Conservation (phyloP, 2,888 invertebrate species). For the Agrotis exclamationis region DNA sequence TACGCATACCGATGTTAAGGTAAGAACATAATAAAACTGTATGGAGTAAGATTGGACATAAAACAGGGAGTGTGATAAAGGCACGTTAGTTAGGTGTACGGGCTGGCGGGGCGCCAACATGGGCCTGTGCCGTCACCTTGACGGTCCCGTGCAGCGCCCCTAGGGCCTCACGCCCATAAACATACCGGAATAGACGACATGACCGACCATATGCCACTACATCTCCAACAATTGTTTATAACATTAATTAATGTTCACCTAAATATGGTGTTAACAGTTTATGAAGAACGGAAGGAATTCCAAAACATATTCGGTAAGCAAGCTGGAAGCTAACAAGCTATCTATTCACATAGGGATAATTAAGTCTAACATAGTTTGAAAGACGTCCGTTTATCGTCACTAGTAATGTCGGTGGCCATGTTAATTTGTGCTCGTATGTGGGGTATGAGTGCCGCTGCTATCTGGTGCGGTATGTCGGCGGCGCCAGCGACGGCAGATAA, state of each 20-base stretch:
- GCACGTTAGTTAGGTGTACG: slow-evolving; percentile 32
- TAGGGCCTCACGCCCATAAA: slow-evolving; percentile 55
- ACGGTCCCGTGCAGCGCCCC: slow-evolving; percentile 49
- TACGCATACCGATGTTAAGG: slow-evolving; percentile 48
- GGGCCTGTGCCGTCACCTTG: slow-evolving; percentile 55
- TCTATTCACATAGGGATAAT: slow-evolving; percentile 34
- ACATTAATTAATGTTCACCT: slow-evolving; percentile 30
- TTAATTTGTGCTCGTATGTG: slow-evolving; percentile 59
- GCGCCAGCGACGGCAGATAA: slow-evolving; percentile 61
- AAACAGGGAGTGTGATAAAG: slow-evolving; percentile 45
- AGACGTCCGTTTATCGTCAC: slow-evolving; percentile 35
- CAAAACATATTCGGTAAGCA: slow-evolving; percentile 22
- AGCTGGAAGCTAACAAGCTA: background rate
- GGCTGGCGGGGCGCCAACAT: slow-evolving; percentile 58
- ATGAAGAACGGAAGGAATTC: slow-evolving; percentile 16
- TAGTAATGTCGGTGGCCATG: slow-evolving; percentile 36
- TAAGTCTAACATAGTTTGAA: slow-evolving; percentile 27
- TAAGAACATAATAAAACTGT: slow-evolving; percentile 48
- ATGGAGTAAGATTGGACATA: slow-evolving; percentile 48
- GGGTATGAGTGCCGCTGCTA: slow-evolving; percentile 35
- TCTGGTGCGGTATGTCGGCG: slow-evolving; percentile 51
- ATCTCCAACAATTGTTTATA: slow-evolving; percentile 19
- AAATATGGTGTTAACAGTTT: slow-evolving; percentile 22
- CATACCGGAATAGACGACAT: slow-evolving; percentile 45
- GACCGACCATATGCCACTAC: slow-evolving; percentile 27